These are phyloP conservation scores for Agrilus cyanescens DNA, from an alignment of 2,888 invertebrate species.

Conservation along the genomic window DNA sequence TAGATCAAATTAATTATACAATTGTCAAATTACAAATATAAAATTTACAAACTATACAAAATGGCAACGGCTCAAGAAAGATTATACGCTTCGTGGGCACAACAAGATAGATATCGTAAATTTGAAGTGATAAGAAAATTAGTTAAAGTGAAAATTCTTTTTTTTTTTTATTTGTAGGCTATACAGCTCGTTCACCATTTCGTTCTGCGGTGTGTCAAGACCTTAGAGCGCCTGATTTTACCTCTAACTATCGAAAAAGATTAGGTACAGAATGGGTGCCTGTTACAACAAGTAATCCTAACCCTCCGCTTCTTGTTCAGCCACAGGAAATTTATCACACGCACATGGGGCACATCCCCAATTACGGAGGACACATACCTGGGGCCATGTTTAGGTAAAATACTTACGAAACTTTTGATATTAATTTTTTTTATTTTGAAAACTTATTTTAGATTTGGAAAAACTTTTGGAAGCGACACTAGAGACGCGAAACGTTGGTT, in stretches of 20 bases:
- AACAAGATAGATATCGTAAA: slow-evolving; percentile 6
- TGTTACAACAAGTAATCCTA: slow-evolving; percentile 42
- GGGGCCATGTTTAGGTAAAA: slow-evolving; percentile 55
- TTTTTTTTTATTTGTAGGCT: too few species aligned
- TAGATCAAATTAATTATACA: too few species aligned
- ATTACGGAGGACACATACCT: slow-evolving; percentile 68
- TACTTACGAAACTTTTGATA: slow-evolving; percentile 30
- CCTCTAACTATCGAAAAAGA: slow-evolving; percentile 58
- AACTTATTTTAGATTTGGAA: slow-evolving; percentile 46
- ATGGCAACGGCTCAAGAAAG: neutral
- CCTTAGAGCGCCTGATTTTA: slow-evolving; percentile 42
- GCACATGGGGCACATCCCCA: slow-evolving; percentile 62
- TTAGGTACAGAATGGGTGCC: slow-evolving; percentile 68
- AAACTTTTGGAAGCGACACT: slow-evolving; percentile 63
- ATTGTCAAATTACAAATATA: too few species aligned
- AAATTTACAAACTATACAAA: too few species aligned
- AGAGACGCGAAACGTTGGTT: slow-evolving; percentile 64
- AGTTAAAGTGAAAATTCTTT: too few species aligned
- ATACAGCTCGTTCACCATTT: too few species aligned
- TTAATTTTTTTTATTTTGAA: too few species aligned
- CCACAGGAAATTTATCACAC: slow-evolving; percentile 57
- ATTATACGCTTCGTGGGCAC: slow-evolving; percentile 6
- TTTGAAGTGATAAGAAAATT: too few species aligned
- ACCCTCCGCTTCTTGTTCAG: slow-evolving; percentile 39
- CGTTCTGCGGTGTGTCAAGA: too few species aligned